Evolutionary conservation across 2,888 invertebrate genomes (phyloP), one percentile per base, ranked within the genome.

Genomic region (Pteria penguin): DNA sequence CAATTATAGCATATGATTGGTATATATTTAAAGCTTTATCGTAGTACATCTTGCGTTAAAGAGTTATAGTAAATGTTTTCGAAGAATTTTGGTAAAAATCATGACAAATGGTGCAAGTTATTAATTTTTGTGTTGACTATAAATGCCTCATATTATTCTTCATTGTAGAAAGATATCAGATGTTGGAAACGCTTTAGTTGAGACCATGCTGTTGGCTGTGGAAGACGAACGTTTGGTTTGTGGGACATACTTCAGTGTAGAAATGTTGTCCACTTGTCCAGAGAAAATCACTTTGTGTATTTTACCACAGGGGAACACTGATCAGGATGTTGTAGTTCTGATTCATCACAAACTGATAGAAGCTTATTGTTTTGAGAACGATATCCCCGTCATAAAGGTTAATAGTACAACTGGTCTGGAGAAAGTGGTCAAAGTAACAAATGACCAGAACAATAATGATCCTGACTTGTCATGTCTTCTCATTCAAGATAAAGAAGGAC

Each of bases 331-430:
- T 1, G 79, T 88, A 90, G 89, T 52, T 85, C 91, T n/a, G 87
- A n/a, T n/a, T n/a, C n/a, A n/a, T n/a, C n/a, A n/a, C n/a, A n/a
- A n/a, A n/a, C n/a, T n/a, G n/a, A n/a, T 91, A 22, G 87, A 89
- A 58, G 90, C 91, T 1, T 91, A 89, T 81, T 91, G 91, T 76
- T 86, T 87, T 87, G 91, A 91, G 69, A 88, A 89, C 62, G 88
- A 88, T 65, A 90, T 91, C 72, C 70, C 79, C 18, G 78, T 91
- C 29, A 73, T 90, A 3, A 90, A 88, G 88, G 90, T 91, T 52
- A 54, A 66, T 54, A 52, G 66, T n/a, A 54, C 45, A 27, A 54
- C 27, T 14, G 54, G 54, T 29, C 29, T 66, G 27, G 27, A 54
- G 4, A 24, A 66, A 4, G 54, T 66, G 52, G 29, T 66, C n/a